Evolutionary conservation across 2,113 vertebrate species (phyloP).

Genomic region (Poeciliopsis prolifica): DNA sequence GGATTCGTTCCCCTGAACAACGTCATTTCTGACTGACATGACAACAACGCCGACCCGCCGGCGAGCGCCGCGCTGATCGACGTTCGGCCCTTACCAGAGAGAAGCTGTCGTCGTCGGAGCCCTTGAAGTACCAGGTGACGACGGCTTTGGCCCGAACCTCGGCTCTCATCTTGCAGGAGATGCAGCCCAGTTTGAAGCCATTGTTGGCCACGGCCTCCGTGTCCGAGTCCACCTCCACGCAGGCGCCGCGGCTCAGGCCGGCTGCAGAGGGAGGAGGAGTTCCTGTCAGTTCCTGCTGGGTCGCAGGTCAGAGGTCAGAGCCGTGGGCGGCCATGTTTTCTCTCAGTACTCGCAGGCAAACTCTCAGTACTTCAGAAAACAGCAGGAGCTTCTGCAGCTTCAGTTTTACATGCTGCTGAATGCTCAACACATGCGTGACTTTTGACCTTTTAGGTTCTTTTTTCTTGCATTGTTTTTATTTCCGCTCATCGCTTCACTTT

Average conservation of each 20-base stretch:
- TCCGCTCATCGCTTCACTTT: constrained; percentile 70
- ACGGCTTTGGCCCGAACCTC: constrained; percentile 81
- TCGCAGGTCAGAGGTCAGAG: constrained; percentile 21
- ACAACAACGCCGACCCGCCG: neutral
- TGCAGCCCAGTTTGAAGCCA: constrained; percentile 88
- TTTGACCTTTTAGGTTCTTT: constrained; percentile 35
- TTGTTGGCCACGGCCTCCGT: constrained; percentile 81
- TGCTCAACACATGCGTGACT: constrained; percentile 63
- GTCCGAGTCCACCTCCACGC: constrained; percentile 90
- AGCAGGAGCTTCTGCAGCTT: neutral
- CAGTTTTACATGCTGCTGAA: constrained; percentile 46
- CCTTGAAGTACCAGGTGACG: constrained; percentile 84
- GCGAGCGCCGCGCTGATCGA: neutral
- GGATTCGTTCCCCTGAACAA: no score
- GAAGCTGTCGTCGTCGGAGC: constrained; percentile 61
- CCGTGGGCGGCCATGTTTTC: constrained; percentile 27
- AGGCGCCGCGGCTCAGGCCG: constrained; percentile 75
- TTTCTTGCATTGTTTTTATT: constrained; percentile 74
- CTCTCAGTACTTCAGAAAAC: constrained; percentile 31
- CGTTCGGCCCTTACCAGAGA: constrained; percentile 53
- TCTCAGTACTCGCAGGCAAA: constrained; percentile 52
- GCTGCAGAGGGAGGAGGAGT: constrained; percentile 53
- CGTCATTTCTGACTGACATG: no score
- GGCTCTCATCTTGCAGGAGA: constrained; percentile 88
- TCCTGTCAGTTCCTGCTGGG: constrained; percentile 8